Evolutionary conservation across 2,888 invertebrate genomes (phyloP).

Genomic region (Harpalus rufipes): DNA sequence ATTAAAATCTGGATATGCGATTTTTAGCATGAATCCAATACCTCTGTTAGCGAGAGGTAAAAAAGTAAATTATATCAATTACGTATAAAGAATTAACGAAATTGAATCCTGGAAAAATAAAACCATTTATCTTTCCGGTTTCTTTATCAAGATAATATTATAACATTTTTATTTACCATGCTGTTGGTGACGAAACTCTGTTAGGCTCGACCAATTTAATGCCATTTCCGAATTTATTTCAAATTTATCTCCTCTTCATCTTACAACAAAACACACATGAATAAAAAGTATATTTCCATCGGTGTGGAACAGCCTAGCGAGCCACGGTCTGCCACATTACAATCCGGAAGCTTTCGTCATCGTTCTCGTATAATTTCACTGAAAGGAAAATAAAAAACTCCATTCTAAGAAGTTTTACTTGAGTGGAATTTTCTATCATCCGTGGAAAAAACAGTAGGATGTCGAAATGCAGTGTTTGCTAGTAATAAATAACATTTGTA

Average conservation of each 20-base stretch:
- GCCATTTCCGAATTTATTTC: slow-evolving; percentile 39
- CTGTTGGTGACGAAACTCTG: slow-evolving; percentile 12
- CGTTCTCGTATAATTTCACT: slow-evolving; percentile 26
- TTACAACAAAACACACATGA: slow-evolving; percentile 38
- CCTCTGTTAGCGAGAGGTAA: too few relatives aligned
- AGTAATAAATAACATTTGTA: too few relatives aligned
- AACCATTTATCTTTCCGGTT: slow-evolving; percentile 4
- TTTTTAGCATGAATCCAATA: too few relatives aligned
- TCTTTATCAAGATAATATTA: background rate
- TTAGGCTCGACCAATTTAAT: slow-evolving; percentile 9
- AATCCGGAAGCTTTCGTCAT: slow-evolving; percentile 48
- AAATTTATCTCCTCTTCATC: slow-evolving; percentile 12
- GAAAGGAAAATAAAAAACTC: slow-evolving; percentile 42
- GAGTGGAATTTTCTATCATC: slow-evolving; percentile 29
- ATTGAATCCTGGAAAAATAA: slow-evolving; percentile 26
- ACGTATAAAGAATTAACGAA: background rate
- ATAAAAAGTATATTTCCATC: slow-evolving; percentile 40
- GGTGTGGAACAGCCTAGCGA: slow-evolving; percentile 17
- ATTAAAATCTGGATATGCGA: too few relatives aligned
- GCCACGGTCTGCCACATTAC: slow-evolving; percentile 24
- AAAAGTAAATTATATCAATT: too few relatives aligned
- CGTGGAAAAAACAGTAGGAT: background rate
- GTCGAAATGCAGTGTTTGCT: background rate
- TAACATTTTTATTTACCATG: slow-evolving; percentile 32
- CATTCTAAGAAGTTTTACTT: slow-evolving; percentile 38